phyloP scores from a whole-genome alignment of 2,797 vertebrate genomes.

The Manis crassicaudata region DNA sequence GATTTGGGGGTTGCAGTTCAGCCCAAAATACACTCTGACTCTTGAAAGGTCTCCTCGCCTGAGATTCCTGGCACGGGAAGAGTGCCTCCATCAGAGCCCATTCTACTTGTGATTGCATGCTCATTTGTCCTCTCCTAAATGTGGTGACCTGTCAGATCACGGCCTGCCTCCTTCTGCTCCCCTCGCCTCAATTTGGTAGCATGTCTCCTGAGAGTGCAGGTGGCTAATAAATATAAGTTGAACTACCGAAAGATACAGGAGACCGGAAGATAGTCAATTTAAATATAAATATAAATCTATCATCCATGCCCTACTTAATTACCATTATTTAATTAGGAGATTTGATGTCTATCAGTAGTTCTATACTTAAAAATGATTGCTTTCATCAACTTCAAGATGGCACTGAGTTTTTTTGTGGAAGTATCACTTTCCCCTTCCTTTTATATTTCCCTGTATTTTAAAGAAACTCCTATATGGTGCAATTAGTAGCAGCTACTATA shows the following conservation, averaged over 20 bases:
- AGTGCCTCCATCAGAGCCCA: fast-evolving
- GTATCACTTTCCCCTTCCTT: not conserved
- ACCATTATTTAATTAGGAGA: not conserved
- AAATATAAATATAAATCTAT: not conserved
- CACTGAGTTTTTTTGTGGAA: not conserved
- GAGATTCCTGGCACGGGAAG: not conserved
- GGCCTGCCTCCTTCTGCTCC: not conserved
- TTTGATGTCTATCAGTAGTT: not conserved
- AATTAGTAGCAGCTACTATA: not conserved
- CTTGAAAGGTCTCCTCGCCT: not conserved
- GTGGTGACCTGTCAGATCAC: not conserved
- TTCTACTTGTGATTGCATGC: fast-evolving
- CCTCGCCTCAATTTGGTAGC: not conserved
- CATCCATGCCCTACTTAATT: not conserved
- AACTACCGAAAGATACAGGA: not conserved
- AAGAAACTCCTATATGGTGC: not conserved
- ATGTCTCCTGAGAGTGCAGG: not conserved
- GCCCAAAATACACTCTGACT: not conserved
- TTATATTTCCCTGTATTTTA: not conserved
- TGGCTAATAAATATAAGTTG: not conserved
- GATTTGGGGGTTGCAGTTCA: not conserved
- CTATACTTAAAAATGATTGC: not conserved
- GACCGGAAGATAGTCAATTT: not conserved
- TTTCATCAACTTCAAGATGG: not conserved
- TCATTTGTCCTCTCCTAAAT: not conserved